Evolutionary conservation across 2,797 vertebrate species (phyloP), one percentile per base, ranked within the genome.

Genomic region (Myotis vivesi): DNA sequence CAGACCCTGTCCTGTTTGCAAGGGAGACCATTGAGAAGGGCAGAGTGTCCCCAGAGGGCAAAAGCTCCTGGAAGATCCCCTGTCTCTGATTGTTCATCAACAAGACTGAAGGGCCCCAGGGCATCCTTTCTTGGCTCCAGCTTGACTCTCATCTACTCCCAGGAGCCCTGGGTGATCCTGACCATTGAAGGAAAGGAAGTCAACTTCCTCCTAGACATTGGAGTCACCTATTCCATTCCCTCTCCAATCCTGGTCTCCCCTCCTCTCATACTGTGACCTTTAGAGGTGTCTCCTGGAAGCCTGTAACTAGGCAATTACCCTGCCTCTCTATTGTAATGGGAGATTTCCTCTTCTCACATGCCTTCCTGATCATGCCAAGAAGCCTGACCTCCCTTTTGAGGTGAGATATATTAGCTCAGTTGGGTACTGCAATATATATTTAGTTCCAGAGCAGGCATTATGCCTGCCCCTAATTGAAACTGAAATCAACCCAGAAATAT

Each of bases 291-390:
- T n/a, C 62, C 30, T 30, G 6, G 1, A 64, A 30, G 28, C 6
- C 28, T 6, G 6, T 64, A 30, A 64, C 28, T n/a, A 64, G 30
- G 25, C 13, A 7, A 64, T 64, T 64, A n/a, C 15, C 15, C 30
- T 6, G 6, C 15, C 28, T n/a, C 30, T 64, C 15, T n/a, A 6
- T 6, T 64, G 62, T 30, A n/a, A 30, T 0, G 0, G 13, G 15
- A 7, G 3, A 64, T n/a, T 30, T n/a, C 15, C 28, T 64, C 30
- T 17, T 64, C 13, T 64, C 62, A 30, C 28, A n/a, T n/a, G 62
- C 13, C 30, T 64, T n/a, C 10, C 13, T 64, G 30, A 16, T n/a
- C 28, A n/a, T 64, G 62, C 2, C 62, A 64, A 16, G 15, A n/a
- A 16, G 62, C 3, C 15, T 15, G 15, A 64, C 15, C 6, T n/a